Evolutionary conservation across 2,113 vertebrate species (phyloP).

Genomic region (Muntiacus muntjak): DNA sequence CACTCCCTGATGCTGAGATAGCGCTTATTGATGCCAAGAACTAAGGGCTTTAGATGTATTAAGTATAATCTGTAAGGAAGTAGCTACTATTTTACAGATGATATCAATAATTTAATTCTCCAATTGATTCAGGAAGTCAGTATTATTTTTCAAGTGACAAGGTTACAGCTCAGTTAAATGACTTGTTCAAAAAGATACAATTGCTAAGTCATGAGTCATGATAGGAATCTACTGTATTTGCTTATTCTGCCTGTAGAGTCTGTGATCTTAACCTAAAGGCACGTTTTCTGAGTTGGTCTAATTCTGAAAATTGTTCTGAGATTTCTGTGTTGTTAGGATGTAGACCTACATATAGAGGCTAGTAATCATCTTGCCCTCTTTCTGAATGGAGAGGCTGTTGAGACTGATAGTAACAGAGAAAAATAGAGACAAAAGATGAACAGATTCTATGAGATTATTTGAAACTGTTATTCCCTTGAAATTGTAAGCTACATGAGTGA

Average conservation of each 20-base stretch:
- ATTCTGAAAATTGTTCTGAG: neutral
- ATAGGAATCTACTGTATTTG: neutral
- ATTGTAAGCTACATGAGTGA: neutral
- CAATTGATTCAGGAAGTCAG: neutral
- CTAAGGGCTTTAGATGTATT: neutral
- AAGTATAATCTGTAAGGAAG: neutral
- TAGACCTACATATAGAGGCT: neutral
- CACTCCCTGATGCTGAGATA: neutral
- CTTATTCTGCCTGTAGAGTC: neutral
- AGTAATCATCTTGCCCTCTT: neutral
- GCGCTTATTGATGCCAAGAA: neutral
- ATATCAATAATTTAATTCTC: neutral
- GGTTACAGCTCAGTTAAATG: neutral
- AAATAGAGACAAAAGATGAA: neutral
- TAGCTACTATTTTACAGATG: neutral
- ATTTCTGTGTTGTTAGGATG: neutral
- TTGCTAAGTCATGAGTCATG: neutral
- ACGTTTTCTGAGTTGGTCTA: neutral
- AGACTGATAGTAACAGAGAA: neutral
- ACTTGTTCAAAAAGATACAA: neutral
- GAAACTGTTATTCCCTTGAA: neutral
- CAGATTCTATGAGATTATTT: neutral
- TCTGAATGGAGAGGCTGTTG: neutral
- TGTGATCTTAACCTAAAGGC: neutral
- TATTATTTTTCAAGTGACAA: neutral